Evolutionary conservation across 2,888 invertebrate species (phyloP).

Genomic region (Ectemnius cavifrons): DNA sequence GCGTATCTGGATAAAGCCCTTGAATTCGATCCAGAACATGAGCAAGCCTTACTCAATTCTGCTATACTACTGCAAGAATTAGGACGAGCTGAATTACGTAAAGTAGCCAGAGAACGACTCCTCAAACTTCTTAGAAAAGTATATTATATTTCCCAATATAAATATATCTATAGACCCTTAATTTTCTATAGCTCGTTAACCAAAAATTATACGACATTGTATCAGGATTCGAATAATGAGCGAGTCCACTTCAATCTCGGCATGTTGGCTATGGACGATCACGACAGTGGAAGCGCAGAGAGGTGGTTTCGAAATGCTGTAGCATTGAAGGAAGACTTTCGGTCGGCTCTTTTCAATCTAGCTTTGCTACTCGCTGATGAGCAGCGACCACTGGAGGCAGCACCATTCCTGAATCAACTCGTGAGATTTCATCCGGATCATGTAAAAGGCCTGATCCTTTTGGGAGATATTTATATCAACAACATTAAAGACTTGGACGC

Average conservation of each 20-base stretch:
- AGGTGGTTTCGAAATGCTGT: conserved; percentile 94
- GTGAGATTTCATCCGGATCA: conserved; percentile 95
- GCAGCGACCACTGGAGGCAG: conserved; percentile 92
- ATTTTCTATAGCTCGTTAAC: not conserved
- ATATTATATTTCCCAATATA: conserved; percentile 42
- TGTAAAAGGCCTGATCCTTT: conserved; percentile 93
- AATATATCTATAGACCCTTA: too few relatives aligned
- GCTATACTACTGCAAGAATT: conserved; percentile 96
- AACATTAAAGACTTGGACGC: conserved; percentile 95
- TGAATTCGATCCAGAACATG: conserved; percentile 95
- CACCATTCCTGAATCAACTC: conserved; percentile 93
- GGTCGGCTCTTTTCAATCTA: conserved; percentile 96
- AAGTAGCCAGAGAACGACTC: conserved; percentile 89
- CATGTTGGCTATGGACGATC: conserved; percentile 98
- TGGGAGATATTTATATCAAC: conserved; percentile 98
- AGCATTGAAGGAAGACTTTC: conserved; percentile 91
- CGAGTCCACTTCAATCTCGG: conserved; percentile 96
- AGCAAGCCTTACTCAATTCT: conserved; percentile 95
- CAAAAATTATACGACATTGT: not conserved
- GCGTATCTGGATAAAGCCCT: conserved; percentile 96
- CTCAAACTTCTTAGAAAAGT: conserved; percentile 88
- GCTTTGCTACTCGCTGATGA: conserved; percentile 94
- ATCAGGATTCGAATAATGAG: conserved; percentile 87
- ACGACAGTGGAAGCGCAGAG: conserved; percentile 92
- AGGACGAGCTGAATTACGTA: conserved; percentile 88